Percentiles rank a stretch among this genome's conserved stretches.
These are phyloP conservation scores for Globia sparganii DNA, from an alignment of 2,888 invertebrate genomes.

Conservation along the genomic window DNA sequence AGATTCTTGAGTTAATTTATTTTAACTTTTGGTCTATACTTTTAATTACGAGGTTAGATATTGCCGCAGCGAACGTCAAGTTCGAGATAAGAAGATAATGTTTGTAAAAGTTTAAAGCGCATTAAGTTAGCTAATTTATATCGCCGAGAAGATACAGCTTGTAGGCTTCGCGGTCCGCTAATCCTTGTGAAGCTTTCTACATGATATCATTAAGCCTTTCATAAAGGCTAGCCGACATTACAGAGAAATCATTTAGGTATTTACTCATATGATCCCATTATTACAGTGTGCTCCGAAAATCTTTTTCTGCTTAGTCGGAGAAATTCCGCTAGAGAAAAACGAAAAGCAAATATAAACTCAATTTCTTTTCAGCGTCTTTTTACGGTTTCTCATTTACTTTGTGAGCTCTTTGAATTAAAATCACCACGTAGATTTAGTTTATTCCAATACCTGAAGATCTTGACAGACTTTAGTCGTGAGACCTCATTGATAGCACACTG, in stretches of 20 bases:
- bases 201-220: not conserved
- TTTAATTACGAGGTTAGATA: not conserved
- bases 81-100: constrained; percentile 26
- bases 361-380: not conserved
- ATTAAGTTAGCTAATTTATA: constrained; percentile 22
- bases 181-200: constrained; percentile 1
- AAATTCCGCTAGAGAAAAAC: not conserved
- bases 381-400: not conserved
- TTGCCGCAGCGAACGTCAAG: not conserved
- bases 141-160: not conserved
- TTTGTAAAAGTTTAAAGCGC: constrained; percentile 21
- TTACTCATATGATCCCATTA: not conserved
- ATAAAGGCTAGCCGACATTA: not conserved
- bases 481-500: too few species aligned
- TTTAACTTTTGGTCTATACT: not conserved
- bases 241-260: not conserved
- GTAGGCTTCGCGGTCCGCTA: constrained; percentile 14
- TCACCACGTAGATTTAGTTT: not conserved
- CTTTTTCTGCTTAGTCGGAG: not conserved
- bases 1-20: not conserved
- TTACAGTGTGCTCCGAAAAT: not conserved
- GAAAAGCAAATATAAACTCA: not conserved
- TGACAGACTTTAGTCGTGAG: too few species aligned
- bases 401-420: not conserved
- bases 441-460: not conserved